Evolutionary conservation across 2,797 vertebrate genomes (phyloP).

Genomic region (Helicolenus hilgendorfi): DNA sequence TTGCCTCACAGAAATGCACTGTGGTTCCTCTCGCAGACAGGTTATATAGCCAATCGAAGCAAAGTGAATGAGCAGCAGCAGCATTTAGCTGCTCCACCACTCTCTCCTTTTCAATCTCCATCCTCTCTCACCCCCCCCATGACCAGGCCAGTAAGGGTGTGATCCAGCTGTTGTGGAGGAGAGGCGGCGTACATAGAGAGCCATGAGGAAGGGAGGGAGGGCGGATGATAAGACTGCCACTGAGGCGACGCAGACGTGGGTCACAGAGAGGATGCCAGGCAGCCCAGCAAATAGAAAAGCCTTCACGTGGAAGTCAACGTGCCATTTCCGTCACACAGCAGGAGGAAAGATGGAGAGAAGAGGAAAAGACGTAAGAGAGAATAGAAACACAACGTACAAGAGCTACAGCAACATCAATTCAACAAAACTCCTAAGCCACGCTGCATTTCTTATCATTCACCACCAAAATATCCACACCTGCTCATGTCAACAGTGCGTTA

Average conservation of each 20-base stretch:
- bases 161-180: conserved; percentile 25
- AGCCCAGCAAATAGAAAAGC: conserved; percentile 39
- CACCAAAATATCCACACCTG: not conserved
- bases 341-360: conserved; percentile 32
- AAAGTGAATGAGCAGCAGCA: conserved; percentile 58
- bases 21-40: conserved; percentile 48
- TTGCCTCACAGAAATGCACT: conserved; percentile 54
- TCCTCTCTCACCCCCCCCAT: not conserved
- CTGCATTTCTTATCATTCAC: not conserved
- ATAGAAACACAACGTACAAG: not conserved
- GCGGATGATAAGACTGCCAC: conserved; percentile 40
- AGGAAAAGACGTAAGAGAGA: conserved; percentile 3
- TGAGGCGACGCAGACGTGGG: conserved; percentile 62
- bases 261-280: conserved; percentile 53
- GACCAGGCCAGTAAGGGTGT: not conserved
- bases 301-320: conserved; percentile 82
- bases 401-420: not conserved
- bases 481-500: not conserved
- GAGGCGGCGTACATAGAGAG: not conserved
- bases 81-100: conserved; percentile 11
- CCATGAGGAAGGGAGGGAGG: not conserved
- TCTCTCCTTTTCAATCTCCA: conserved; percentile 5
- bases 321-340: conserved; percentile 39
- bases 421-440: not conserved
- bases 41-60: conserved; percentile 66